phyloP scores from a whole-genome alignment of 2,888 invertebrate genomes.

The Fragum fragum region DNA sequence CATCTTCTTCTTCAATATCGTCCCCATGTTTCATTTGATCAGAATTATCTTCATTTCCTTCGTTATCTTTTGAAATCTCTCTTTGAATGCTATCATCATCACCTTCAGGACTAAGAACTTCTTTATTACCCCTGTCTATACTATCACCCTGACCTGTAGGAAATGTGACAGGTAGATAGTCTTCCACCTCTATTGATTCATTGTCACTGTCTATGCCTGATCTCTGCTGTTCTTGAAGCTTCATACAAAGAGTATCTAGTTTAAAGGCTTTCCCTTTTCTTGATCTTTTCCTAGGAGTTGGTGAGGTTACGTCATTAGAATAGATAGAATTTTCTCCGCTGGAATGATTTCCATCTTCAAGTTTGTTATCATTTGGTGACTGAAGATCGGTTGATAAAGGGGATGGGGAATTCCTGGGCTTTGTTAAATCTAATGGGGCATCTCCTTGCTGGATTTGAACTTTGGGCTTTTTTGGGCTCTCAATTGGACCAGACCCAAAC shows the following conservation, averaged over 20 bases:
- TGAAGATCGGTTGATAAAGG: slow-evolving; percentile 35
- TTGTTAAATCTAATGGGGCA: slow-evolving; percentile 83
- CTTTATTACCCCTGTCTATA: neutral
- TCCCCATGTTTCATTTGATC: neutral
- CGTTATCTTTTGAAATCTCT: neutral
- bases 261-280: slow-evolving; percentile 96
- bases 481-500: slow-evolving; percentile 75
- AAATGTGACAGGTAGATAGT: neutral
- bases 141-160: neutral
- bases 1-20: neutral
- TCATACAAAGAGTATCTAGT: slow-evolving; percentile 89
- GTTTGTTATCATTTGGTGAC: slow-evolving; percentile 19
- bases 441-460: slow-evolving; percentile 52
- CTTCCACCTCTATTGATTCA: slow-evolving; percentile 40
- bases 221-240: slow-evolving; percentile 81
- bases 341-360: slow-evolving; percentile 62
- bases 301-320: slow-evolving; percentile 83
- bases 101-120: slow-evolving; percentile 36
- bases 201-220: slow-evolving; percentile 51
- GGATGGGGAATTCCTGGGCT: slow-evolving; percentile 70
- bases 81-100: neutral
- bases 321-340: slow-evolving; percentile 69
- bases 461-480: slow-evolving; percentile 37
- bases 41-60: slow-evolving; percentile 9
- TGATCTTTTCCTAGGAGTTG: slow-evolving; percentile 89